Conservation (phyloP, 1,140 invertebrate species). For the Hypothenemus hampei region DNA sequence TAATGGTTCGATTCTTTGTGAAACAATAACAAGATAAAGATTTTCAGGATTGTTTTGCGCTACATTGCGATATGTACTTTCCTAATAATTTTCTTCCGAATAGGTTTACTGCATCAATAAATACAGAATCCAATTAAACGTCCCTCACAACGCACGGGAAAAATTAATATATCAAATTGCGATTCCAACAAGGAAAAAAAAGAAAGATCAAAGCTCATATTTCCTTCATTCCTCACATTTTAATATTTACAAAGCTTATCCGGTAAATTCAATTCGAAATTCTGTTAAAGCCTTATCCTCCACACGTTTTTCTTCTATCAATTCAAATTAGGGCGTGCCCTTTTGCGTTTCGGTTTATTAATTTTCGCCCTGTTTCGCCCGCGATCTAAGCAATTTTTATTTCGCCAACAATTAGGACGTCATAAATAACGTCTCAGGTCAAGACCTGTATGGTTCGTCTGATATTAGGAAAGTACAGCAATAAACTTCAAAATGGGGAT, state of each 20-base stretch:
- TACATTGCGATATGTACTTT: too few species aligned
- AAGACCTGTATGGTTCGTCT: constrained; percentile 24
- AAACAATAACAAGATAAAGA: too few species aligned
- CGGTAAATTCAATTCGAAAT: constrained; percentile 9
- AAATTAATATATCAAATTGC: constrained; percentile 9
- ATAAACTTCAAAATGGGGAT: constrained; percentile 40
- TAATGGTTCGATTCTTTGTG: too few species aligned
- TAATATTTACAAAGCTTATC: constrained; percentile 18
- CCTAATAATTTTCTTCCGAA: too few species aligned
- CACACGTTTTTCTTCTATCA: constrained; percentile 6
- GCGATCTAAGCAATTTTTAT: constrained; percentile 25
- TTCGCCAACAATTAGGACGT: constrained; percentile 35
- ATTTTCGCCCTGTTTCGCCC: constrained; percentile 17
- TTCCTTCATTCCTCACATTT: constrained; percentile 4
- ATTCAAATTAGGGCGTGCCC: constrained; percentile 19
- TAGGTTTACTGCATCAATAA: too few species aligned
- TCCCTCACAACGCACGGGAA: not conserved
- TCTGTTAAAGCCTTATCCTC: constrained; percentile 1
- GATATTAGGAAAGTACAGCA: constrained; percentile 37
- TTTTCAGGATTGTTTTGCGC: too few species aligned
- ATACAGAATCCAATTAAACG: too few species aligned
- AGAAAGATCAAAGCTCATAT: constrained; percentile 18
- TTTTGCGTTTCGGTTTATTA: constrained; percentile 19
- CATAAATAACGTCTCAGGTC: constrained; percentile 26
- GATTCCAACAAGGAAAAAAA: constrained; percentile 1